Evolutionary conservation across 2,797 vertebrate genomes (phyloP), one percentile per base, ranked within the genome.

Genomic region (Eospalax fontanierii): DNA sequence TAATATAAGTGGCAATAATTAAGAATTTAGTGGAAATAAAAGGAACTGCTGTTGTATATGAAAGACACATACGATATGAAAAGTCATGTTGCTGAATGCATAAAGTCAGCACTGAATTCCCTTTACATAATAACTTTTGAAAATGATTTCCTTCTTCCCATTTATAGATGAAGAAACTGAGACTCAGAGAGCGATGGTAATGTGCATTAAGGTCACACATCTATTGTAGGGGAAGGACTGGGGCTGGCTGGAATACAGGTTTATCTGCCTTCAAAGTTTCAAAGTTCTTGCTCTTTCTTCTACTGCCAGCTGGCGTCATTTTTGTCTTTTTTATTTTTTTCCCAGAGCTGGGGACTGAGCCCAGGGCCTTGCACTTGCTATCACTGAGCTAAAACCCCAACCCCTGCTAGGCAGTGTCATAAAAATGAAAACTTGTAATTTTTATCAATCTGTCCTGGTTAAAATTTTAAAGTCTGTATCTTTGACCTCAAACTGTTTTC

Each of bases 121-220:
- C 30, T 84, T 91, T 76, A 78, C 15, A 74, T 78, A 95, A 89
- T 14, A 87, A 65, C n/a, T 68, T 84, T 92, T 92, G 12, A 92
- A 82, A 63, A 92, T 50, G 21, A 3, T 66, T 40, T 10, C 30
- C 81, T 50, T 90, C 35, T 30, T 81, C 19, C 65, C 65, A 83
- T 43, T 92, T 92, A 86, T 30, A 94, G 50, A 93, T 74, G 22
- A 86, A 94, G 38, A 93, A 94, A 92, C 54, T 68, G n/a, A 92
- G 33, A 11, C 22, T 93, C 54, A 75, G 14, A 66, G 19, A 84
- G 4, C 26, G 85, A 81, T 95, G 26, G 30, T 92, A 90, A 91
- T 3, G 54, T 81, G 66, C 30, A 90, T 4, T 93, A 46, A n/a
- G 63, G 33, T 57, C 75, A 94, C 30, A 91, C 15, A 79, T 19